A percentile compares a stretch with the other conserved stretches of the same genome.
Conservation (phyloP, 2,113 vertebrate genomes). For the Spea multiplicata region DNA sequence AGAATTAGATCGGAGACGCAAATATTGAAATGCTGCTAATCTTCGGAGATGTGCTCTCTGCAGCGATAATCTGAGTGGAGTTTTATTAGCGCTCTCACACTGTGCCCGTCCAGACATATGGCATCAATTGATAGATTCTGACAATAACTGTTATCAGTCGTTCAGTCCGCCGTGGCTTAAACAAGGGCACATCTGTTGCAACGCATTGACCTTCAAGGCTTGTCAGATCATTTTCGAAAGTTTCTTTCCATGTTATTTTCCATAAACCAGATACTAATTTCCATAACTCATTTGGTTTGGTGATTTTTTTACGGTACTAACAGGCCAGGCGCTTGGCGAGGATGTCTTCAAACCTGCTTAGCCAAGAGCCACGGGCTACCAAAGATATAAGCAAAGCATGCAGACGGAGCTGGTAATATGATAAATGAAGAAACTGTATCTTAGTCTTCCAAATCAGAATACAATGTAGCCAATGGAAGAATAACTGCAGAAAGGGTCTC, state of each 20-base stretch:
- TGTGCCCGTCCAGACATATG: slow-evolving; percentile 55
- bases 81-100: slow-evolving; percentile 15
- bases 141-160: slow-evolving; percentile 59
- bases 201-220: slow-evolving; percentile 74
- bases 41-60: no score
- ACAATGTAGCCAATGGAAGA: no score
- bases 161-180: slow-evolving; percentile 62
- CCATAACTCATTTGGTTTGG: neutral
- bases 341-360: no score
- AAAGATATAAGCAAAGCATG: no score
- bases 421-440: no score
- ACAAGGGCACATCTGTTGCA: slow-evolving; percentile 73
- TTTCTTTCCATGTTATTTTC: slow-evolving; percentile 43
- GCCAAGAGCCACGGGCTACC: no score
- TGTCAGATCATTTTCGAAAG: slow-evolving; percentile 55
- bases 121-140: slow-evolving; percentile 64
- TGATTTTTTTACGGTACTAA: neutral
- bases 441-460: no score
- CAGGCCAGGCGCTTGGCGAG: neutral
- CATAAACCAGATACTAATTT: fast-evolving
- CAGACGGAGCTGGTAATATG: no score
- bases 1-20: no score
- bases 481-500: no score
- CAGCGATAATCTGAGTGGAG: slow-evolving; percentile 5
- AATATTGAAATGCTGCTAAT: no score